Conservation (phyloP, 1,140 invertebrate species). For the Monochamus saltuarius region DNA sequence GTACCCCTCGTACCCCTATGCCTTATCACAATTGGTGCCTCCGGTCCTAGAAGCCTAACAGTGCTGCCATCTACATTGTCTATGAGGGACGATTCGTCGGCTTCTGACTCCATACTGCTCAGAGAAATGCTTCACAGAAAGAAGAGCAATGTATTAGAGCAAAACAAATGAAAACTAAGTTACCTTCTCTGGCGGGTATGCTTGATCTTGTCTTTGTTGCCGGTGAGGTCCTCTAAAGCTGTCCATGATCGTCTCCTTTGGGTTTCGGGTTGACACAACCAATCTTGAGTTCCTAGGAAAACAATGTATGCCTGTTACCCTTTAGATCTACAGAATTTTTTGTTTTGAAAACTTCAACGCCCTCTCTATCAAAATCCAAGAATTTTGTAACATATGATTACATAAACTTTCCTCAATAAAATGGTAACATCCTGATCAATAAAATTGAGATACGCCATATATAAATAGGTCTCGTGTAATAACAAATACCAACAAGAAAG, state of each 20-base stretch:
- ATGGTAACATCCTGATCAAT: no score
- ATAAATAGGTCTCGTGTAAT: no score
- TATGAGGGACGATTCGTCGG: slow-evolving; percentile 59
- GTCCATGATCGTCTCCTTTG: slow-evolving; percentile 78
- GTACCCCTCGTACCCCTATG: slow-evolving; percentile 44
- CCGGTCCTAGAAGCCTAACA: slow-evolving; percentile 51
- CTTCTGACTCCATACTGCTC: slow-evolving; percentile 73
- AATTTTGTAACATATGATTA: no score
- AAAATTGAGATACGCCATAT: no score
- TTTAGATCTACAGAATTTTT: no score
- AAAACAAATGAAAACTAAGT: neutral
- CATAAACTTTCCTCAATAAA: no score
- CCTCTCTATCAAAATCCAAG: no score
- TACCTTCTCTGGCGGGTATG: slow-evolving; percentile 58
- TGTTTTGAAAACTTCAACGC: no score
- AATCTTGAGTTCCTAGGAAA: slow-evolving; percentile 55
- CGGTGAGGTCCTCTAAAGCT: slow-evolving; percentile 66
- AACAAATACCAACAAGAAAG: neutral
- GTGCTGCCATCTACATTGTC: slow-evolving; percentile 56
- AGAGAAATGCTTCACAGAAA: slow-evolving; percentile 60
- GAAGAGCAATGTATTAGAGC: slow-evolving; percentile 23
- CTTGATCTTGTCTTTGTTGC: slow-evolving; percentile 52
- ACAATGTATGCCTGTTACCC: no score
- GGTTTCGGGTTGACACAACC: slow-evolving; percentile 54
- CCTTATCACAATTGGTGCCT: slow-evolving; percentile 45